Evolutionary conservation across 2,888 invertebrate species (phyloP).

Genomic region (Cerastis leucographa): DNA sequence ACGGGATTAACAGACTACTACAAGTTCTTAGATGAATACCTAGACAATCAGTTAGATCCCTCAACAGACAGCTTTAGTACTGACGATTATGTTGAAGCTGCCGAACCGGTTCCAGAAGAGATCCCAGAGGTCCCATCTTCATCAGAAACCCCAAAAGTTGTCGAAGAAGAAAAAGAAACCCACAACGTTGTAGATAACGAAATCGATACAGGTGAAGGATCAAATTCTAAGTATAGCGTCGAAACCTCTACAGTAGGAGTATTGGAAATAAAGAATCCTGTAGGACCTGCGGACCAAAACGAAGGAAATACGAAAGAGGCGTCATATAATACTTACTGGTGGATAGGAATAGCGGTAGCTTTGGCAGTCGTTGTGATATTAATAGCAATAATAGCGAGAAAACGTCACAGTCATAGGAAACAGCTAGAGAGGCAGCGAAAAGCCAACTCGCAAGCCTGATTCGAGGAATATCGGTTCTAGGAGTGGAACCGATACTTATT

Average conservation of each 20-base stretch:
- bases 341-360: constrained; percentile 88
- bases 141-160: constrained; percentile 56
- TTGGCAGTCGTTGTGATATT: constrained; percentile 83
- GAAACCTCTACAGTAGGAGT: constrained; percentile 88
- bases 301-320: constrained; percentile 81
- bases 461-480: constrained; percentile 90
- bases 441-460: constrained; percentile 87
- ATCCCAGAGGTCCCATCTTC: constrained; percentile 78
- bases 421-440: constrained; percentile 87
- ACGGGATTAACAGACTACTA: constrained; percentile 90
- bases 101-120: constrained; percentile 74
- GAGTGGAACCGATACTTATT: constrained; percentile 79
- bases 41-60: constrained; percentile 87
- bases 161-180: constrained; percentile 54
- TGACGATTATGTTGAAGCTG: constrained; percentile 83
- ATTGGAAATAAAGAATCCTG: constrained; percentile 85
- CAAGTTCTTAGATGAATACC: constrained; percentile 89
- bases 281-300: constrained; percentile 78
- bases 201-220: constrained; percentile 81
- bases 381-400: constrained; percentile 86
- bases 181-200: constrained; percentile 77
- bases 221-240: constrained; percentile 75
- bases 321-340: constrained; percentile 88
- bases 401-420: constrained; percentile 88
- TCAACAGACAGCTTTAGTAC: constrained; percentile 69